Base-by-base conservation (phyloP, 2,113 vertebrate species). In the Mirza zaza region DNA sequence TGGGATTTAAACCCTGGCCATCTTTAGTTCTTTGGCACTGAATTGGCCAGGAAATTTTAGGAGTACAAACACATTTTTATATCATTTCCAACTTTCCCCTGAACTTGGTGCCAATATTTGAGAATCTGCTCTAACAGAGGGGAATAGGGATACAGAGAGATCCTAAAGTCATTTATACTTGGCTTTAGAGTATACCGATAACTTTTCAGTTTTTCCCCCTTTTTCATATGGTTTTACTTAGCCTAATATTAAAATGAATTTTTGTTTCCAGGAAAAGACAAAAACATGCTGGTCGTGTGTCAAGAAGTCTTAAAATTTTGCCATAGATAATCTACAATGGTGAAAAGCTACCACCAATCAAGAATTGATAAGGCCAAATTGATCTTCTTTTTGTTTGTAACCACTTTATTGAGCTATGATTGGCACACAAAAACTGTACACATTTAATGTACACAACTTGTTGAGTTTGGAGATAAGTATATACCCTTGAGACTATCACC, bases 151-250 rank as follows among this genome's bases (percentile, higher is more conserved):
- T 39, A 6, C 14, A 79, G 29, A 90, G 23, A 71, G 59, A 92
- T 61, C 12, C 36, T n/a, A 34, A 83, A 61, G 20, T 77, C 71
- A 94, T 90, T 96, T 96, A 45, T 92, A 68, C 76, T 96, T 97
- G 84, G 71, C 55, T 90, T 90, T 92, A 20, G 50, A 80, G 13
- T 59, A 87, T 29, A 73, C 93, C 88, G 61, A 91, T 25, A 87
- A 57, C 18, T 93, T 82, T 93, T 94, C 52, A 34, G 6, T 36
- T 39, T 52, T 32, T 18, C 3, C 6, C 2, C 29, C 11, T 55
- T 87, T 91, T 91, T 67, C 52, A 81, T 75, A 4, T 89, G 13
- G 21, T 71, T 96, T 92, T 90, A 76, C 4, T 91, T 77, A 71
- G 23, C 39, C 7, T 76, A 96, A 94, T 84, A 77, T 70, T 92